Base-by-base conservation (phyloP, 1,140 invertebrate genomes). In the Magallana angulata region DNA sequence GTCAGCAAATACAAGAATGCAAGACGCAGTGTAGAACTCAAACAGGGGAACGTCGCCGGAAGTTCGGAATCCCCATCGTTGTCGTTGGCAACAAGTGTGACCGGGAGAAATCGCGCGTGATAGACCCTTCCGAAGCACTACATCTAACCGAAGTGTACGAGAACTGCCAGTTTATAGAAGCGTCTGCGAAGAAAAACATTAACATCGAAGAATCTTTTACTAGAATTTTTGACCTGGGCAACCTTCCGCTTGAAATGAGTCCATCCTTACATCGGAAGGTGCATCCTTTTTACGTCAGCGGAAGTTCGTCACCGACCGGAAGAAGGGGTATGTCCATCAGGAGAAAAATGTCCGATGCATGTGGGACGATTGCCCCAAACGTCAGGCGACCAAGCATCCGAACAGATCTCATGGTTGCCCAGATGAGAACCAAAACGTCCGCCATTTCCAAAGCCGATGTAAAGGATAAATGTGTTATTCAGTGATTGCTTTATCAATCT, bases 201-300 rank as follows among this genome's bases (percentile, higher is more conserved):
- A 96, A 96, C 91, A 96, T 98, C 85, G 97, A 97, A 90, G 97
- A 98, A 90, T 96, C 97, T 5, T 98, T 98, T 94, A 97, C 97
- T 92, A 96, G 97, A 89, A 95, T 98, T 6, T 98, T 98, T 93
- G 96, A 97, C 64, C 96, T 97, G 11, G 97, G 97, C 9, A 97
- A 97, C 92, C 94, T 98, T 84, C 97, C 97, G 1, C 94, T 97
- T 91, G 97, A 98, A 95, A 98, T 98, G 97, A 97, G 97, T n/a
- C 97, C 97, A 0, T 97, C 97, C 92, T 96, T 97, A 92, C 97
- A 98, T 93, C 96, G 94, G 84, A 93, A 93, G 87, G 93, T 95
- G 8, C 91, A 92, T 76, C 92, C 94, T 14, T 90, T 89, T 6
- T 94, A 94, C 81, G 90, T 92, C 0, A 89, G 91, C 18, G 88